Percentiles rank a stretch among this genome's conserved stretches.
phyloP scores from a whole-genome alignment of 2,797 vertebrate species.

The Loriculus beryllinus region DNA sequence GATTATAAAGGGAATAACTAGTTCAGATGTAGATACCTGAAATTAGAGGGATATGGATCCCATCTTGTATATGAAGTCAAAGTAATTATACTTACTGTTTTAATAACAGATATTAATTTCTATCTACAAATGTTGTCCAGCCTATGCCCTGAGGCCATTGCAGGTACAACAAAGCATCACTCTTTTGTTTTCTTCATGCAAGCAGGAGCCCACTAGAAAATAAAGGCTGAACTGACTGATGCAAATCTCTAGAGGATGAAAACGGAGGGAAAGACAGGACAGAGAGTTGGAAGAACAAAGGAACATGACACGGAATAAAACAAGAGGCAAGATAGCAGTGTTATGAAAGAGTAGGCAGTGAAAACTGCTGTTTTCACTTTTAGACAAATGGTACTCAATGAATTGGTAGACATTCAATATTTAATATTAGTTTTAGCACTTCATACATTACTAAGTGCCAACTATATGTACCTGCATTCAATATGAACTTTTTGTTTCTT shows the following conservation, averaged over 20 bases:
- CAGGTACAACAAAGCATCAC: neutral
- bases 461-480: neutral
- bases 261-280: neutral
- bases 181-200: neutral
- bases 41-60: slow-evolving; percentile 12
- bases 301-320: neutral
- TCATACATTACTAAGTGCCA: neutral
- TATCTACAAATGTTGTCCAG: neutral
- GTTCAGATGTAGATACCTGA: neutral
- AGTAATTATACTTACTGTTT: neutral
- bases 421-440: neutral
- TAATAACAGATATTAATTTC: neutral
- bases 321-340: neutral
- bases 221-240: neutral
- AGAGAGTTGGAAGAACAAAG: neutral
- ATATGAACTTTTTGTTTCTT: neutral
- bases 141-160: neutral
- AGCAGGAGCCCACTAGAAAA: neutral
- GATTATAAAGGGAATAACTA: slow-evolving; percentile 6
- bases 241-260: neutral
- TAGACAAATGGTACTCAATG: neutral
- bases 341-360: neutral
- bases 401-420: neutral
- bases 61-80: neutral
- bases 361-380: neutral